Evolutionary conservation across 1,140 invertebrate genomes (phyloP).

Genomic region (Drosophila punjabiensis): DNA sequence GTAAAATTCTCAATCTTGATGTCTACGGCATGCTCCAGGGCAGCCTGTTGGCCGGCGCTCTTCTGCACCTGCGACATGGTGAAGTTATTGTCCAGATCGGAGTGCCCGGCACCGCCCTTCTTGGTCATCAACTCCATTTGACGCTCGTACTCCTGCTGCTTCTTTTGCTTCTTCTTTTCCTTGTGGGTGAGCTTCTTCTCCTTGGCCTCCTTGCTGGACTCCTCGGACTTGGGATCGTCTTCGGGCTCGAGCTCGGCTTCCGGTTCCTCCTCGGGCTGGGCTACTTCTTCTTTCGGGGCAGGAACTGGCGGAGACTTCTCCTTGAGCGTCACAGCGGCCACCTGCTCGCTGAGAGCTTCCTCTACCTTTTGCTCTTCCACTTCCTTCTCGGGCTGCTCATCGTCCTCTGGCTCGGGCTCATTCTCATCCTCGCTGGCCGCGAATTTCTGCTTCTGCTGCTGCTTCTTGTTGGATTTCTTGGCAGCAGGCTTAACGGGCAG

Average conservation of each 20-base stretch:
- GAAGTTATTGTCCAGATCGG: slow-evolving; percentile 96
- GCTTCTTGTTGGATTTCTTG: slow-evolving; percentile 71
- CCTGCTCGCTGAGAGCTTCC: slow-evolving; percentile 15
- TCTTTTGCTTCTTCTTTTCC: slow-evolving; percentile 97
- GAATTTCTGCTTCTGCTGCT: slow-evolving; percentile 61
- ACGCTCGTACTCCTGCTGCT: slow-evolving; percentile 96
- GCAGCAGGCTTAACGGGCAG: slow-evolving; percentile 19
- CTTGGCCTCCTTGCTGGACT: slow-evolving; percentile 66
- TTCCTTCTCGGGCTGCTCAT: slow-evolving; percentile 35
- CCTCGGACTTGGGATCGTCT: slow-evolving; percentile 50
- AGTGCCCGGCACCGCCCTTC: slow-evolving; percentile 94
- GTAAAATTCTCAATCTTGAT: slow-evolving; percentile 99
- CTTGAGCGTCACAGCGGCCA: slow-evolving; percentile 23
- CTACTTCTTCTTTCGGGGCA: slow-evolving; percentile 9
- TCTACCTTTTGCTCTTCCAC: slow-evolving; percentile 23
- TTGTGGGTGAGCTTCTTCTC: slow-evolving; percentile 95
- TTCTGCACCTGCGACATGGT: slow-evolving; percentile 98
- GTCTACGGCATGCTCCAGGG: slow-evolving; percentile 97
- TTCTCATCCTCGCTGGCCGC: slow-evolving; percentile 59
- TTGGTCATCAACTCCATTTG: slow-evolving; percentile 95
- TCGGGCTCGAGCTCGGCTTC: slow-evolving; percentile 5
- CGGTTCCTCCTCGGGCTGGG: not conserved
- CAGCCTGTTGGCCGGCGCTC: slow-evolving; percentile 92
- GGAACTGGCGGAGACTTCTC: slow-evolving; percentile 16
- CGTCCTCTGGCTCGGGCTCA: slow-evolving; percentile 25